Evolutionary conservation across 1,140 invertebrate genomes (phyloP).

Genomic region (Heliconius himera): DNA sequence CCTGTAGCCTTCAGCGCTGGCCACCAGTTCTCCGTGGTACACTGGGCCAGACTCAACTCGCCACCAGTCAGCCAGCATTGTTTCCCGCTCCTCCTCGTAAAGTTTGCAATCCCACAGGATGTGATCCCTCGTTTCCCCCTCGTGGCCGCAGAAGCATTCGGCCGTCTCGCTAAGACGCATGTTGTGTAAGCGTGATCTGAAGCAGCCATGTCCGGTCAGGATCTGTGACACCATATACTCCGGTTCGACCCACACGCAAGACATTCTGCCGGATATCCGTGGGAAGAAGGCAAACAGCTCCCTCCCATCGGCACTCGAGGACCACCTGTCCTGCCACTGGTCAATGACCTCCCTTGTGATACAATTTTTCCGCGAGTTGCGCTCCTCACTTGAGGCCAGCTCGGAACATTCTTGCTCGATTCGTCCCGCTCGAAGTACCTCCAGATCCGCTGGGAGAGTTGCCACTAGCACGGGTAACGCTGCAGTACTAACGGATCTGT

Average conservation of each 20-base stretch:
- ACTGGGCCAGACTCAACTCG: neutral
- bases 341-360: neutral
- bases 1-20: conserved; percentile 10
- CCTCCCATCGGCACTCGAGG: conserved; percentile 2
- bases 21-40: conserved; percentile 12
- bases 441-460: conserved; percentile 49
- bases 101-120: conserved; percentile 32
- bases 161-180: conserved; percentile 14
- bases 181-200: neutral
- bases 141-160: neutral
- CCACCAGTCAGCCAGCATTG: conserved; percentile 16
- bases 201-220: neutral
- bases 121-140: neutral
- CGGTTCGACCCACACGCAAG: neutral
- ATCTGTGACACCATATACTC: neutral
- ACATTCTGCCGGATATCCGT: conserved; percentile 3
- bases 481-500: conserved; percentile 43
- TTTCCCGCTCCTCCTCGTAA: conserved; percentile 5
- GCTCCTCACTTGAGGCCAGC: neutral
- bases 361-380: neutral
- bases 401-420: neutral
- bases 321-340: conserved; percentile 35
- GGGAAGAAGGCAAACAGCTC: conserved; percentile 4
- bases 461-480: conserved; percentile 49
- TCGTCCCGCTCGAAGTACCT: conserved; percentile 42